Evolutionary conservation across 2,888 invertebrate genomes (phyloP).

Genomic region (Oligia fasciuncula): DNA sequence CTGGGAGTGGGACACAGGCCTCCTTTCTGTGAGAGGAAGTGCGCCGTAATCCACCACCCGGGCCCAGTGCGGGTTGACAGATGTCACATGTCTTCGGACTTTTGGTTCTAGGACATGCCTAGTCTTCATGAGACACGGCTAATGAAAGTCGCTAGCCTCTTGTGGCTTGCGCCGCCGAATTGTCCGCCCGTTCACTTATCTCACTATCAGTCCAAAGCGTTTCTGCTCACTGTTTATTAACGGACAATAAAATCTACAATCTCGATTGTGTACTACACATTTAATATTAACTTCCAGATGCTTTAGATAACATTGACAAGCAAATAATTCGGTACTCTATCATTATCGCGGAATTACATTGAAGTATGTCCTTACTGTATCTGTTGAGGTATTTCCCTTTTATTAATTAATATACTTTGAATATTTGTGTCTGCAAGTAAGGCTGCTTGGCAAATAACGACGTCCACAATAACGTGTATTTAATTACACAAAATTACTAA

Average conservation of each 20-base stretch:
- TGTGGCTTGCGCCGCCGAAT: conserved; percentile 61
- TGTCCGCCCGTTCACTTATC: conserved; percentile 74
- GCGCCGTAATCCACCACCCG: neutral
- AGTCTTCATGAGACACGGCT: neutral
- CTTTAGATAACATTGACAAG: conserved; percentile 74
- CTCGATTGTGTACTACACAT: conserved; percentile 74
- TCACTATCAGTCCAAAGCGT: conserved; percentile 70
- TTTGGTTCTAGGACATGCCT: neutral
- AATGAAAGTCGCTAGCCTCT: conserved; percentile 36
- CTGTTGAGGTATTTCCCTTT: conserved; percentile 14
- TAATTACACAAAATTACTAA: conserved; percentile 11
- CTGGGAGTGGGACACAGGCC: neutral
- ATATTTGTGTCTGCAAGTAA: conserved; percentile 12
- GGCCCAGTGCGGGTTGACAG: neutral
- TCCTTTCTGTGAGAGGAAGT: neutral
- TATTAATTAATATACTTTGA: conserved; percentile 17
- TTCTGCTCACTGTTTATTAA: conserved; percentile 74
- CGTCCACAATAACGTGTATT: conserved; percentile 11
- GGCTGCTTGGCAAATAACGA: conserved; percentile 24
- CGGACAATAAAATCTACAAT: conserved; percentile 77
- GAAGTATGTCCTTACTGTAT: conserved; percentile 45
- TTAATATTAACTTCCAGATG: conserved; percentile 70
- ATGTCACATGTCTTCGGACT: neutral
- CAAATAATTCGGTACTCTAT: conserved; percentile 70
- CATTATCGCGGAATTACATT: conserved; percentile 57